A percentile compares a stretch with the other conserved stretches of the same genome.
Conservation (phyloP, 1,140 invertebrate genomes). For the Drosophila bifasciata region DNA sequence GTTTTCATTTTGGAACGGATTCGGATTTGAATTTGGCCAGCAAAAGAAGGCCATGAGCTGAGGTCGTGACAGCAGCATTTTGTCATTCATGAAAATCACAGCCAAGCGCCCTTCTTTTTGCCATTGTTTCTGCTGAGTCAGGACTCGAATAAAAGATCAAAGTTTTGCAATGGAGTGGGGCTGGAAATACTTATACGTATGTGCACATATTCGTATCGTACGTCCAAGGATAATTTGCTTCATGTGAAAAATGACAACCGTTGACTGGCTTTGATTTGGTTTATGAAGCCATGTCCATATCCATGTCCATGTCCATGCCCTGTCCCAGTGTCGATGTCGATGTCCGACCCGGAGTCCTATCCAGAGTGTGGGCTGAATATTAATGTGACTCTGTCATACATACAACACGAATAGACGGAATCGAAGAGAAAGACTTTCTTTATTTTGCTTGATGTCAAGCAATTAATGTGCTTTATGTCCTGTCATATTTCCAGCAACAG, state of each 20-base stretch:
- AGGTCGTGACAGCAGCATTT: slow-evolving; percentile 69
- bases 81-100: slow-evolving; percentile 51
- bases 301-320: slow-evolving; percentile 30
- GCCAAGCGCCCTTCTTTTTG: slow-evolving; percentile 16
- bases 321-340: slow-evolving; percentile 11
- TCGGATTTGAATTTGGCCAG: slow-evolving; percentile 31
- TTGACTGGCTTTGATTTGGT: slow-evolving; percentile 63
- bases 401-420: slow-evolving; percentile 47
- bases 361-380: slow-evolving; percentile 67
- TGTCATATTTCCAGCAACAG: slow-evolving; percentile 51
- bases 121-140: slow-evolving; percentile 67
- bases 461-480: slow-evolving; percentile 76
- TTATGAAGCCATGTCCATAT: slow-evolving; percentile 54
- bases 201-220: background rate
- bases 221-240: slow-evolving; percentile 42
- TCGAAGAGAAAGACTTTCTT: slow-evolving; percentile 13
- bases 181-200: slow-evolving; percentile 22
- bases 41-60: slow-evolving; percentile 32
- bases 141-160: slow-evolving; percentile 34
- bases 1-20: slow-evolving; percentile 7
- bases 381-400: slow-evolving; percentile 48
- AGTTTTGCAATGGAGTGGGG: slow-evolving; percentile 3
- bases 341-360: slow-evolving; percentile 5
- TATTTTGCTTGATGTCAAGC: slow-evolving; percentile 42
- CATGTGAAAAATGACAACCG: slow-evolving; percentile 77